Evolutionary conservation across 2,888 invertebrate species (phyloP), one percentile per base, ranked within the genome.

Genomic region (Aricia artaxerxes): DNA sequence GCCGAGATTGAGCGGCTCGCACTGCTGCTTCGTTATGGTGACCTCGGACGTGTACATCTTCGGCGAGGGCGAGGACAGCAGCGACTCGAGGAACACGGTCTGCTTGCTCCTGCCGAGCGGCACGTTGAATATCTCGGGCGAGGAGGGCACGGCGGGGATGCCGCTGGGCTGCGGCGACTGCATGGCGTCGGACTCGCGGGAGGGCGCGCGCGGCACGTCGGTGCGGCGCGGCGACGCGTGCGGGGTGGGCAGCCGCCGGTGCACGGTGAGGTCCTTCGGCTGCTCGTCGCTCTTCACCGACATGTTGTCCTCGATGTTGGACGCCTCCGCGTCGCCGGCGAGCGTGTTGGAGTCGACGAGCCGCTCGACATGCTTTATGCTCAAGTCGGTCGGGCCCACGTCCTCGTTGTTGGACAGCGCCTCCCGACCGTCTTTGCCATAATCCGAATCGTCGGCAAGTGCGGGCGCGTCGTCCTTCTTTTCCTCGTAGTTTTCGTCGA

Each of bases 101-200:
- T 95, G 95, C 87, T 92, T 94, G 84, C 90, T 91, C 85, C 93
- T 94, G 0, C 90, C 89, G 11, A 87, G 87, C 7, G 94, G 94
- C 84, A 95, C 92, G 73, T 95, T 94, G 80, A 95, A 95, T 85
- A 96, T 94, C 88, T 97, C 97, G 24, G 97, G 96, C 9, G 97
- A 96, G 38, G 96, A 96, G 64, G 96, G 96, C 73, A 97, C 95
- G 61, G 96, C 96, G 44, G 97, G 96, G 79, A 97, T 95, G 35
- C 96, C 97, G 83, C 96, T 97, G 3, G 96, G 96, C 84, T 96
- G 96, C 3, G 97, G 97, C 6, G 97, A 97, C 87, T 97, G 97
- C 86, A 96, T 95, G 60, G 97, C 95, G 87, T 97, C 97, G 1
- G 97, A 97, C 84, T 96, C 96, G 81, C 96, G 95, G 1, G 97